Conservation (phyloP, 2,113 vertebrate genomes). For the Gorilla gorilla region DNA sequence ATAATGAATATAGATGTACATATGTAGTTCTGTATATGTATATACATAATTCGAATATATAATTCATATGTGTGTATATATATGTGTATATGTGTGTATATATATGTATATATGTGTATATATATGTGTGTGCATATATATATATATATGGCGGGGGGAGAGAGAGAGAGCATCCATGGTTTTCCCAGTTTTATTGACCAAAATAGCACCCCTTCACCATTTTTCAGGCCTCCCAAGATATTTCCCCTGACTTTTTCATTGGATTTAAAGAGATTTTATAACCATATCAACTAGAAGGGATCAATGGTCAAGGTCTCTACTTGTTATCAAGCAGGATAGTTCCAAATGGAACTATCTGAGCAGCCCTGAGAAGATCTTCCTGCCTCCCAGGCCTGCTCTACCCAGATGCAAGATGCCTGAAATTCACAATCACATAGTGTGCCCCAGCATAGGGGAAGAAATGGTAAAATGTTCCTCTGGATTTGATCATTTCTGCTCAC, state of each 20-base stretch:
- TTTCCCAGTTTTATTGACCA: neutral
- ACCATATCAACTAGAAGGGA: neutral
- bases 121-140: neutral
- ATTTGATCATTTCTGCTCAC: neutral
- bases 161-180: neutral
- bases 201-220: neutral
- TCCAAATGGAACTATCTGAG: neutral
- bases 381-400: neutral
- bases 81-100: rapidly evolving
- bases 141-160: too few relatives aligned
- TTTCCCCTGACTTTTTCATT: neutral
- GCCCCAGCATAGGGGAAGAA: neutral
- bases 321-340: neutral
- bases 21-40: neutral
- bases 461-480: neutral
- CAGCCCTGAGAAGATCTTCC: neutral
- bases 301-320: neutral
- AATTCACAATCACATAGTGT: neutral
- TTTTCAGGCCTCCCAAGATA: neutral
- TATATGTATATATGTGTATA: neutral
- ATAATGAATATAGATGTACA: neutral
- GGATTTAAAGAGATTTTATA: neutral
- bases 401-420: neutral
- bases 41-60: neutral
- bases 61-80: neutral